These are phyloP conservation scores for Heterodera filipjevi DNA, from an alignment of 2,888 invertebrate genomes.

Conservation along the genomic window DNA sequence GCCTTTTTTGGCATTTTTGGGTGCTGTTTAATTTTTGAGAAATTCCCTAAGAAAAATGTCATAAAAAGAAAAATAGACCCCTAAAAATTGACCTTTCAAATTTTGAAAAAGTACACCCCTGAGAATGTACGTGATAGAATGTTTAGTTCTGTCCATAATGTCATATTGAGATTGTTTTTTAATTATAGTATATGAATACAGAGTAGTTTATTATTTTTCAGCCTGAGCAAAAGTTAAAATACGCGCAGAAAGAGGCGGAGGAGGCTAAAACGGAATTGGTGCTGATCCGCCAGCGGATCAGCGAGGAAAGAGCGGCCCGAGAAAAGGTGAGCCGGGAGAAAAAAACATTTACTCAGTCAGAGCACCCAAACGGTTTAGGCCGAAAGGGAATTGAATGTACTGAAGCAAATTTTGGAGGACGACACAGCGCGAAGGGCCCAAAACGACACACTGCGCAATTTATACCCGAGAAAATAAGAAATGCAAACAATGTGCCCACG, in stretches of 20 bases:
- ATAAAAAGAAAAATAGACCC: no score
- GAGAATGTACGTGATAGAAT: no score
- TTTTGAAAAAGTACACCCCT: no score
- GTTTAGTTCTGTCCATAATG: no score
- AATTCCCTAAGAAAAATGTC: no score
- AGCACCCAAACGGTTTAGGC: conserved; percentile 2
- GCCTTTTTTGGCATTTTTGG: no score
- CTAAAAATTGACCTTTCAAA: no score
- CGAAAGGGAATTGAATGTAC: conserved; percentile 19
- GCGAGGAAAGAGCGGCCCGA: conserved; percentile 20
- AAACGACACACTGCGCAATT: conserved; percentile 19
- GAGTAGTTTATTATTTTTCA: conserved; percentile 14
- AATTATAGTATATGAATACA: no score
- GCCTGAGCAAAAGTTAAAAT: conserved; percentile 27
- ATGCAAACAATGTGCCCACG: no score
- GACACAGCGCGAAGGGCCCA: conserved; percentile 22
- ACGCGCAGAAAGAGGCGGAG: conserved; percentile 22
- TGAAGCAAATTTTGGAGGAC: conserved; percentile 27
- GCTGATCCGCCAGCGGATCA: conserved; percentile 19
- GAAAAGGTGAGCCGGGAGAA: not conserved
- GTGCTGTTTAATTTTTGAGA: no score
- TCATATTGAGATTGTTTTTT: no score
- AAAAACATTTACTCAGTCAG: not conserved
- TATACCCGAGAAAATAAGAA: conserved; percentile 29
- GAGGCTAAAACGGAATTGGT: conserved; percentile 26